A percentile compares a stretch with the other conserved stretches of the same genome.
Evolutionary conservation across 1,140 invertebrate species (phyloP).

Genomic region (Drosophila suzukii): DNA sequence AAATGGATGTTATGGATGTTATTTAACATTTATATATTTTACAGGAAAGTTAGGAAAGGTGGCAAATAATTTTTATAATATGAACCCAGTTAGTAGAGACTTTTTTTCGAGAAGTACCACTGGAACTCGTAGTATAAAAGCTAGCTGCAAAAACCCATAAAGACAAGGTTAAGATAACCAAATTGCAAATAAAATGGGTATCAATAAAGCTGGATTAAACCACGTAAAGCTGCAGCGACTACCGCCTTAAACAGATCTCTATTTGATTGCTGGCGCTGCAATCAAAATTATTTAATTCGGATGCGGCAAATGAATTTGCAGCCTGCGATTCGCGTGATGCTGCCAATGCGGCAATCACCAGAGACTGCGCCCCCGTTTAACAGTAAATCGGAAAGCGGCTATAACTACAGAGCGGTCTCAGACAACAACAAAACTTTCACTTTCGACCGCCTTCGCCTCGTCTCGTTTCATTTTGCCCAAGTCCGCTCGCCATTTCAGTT

Average conservation of each 20-base stretch:
- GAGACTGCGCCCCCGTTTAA: conserved; percentile 58
- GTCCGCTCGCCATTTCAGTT: neutral
- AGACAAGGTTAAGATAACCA: too few species aligned
- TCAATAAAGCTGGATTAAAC: neutral
- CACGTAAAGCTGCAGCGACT: neutral
- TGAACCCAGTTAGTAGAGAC: too few species aligned
- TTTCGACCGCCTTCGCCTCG: conserved; percentile 47
- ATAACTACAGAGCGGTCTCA: neutral
- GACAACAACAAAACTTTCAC: conserved; percentile 67
- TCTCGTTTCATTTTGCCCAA: conserved; percentile 34
- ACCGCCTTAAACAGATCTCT: conserved; percentile 28
- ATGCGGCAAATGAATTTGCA: conserved; percentile 67
- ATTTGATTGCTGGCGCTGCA: conserved; percentile 49
- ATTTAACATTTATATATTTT: too few species aligned
- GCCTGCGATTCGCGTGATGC: conserved; percentile 58
- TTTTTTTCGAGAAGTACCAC: too few species aligned
- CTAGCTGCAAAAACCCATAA: too few species aligned
- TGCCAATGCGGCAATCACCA: conserved; percentile 66
- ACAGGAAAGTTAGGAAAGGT: too few species aligned
- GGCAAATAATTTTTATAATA: too few species aligned
- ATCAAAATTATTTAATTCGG: conserved; percentile 77
- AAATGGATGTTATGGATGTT: too few species aligned
- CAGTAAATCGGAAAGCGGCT: conserved; percentile 13
- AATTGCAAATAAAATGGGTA: neutral
- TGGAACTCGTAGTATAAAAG: too few species aligned